Conservation (phyloP, 1,140 invertebrate species). For the Berghia stephanieae region DNA sequence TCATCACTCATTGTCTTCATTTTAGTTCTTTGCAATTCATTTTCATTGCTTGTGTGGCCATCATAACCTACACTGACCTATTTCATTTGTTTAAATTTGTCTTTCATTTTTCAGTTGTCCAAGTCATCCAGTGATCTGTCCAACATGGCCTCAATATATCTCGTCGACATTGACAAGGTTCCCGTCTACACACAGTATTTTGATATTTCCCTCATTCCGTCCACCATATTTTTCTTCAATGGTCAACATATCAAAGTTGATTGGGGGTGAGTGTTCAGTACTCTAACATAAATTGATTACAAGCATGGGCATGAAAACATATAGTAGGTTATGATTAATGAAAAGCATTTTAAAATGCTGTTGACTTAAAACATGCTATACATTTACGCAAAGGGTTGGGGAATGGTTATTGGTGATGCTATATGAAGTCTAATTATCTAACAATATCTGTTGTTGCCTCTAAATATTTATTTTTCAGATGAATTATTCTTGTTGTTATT, state of each 20-base stretch:
- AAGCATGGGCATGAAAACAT: no score
- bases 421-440: no score
- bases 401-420: no score
- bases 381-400: not conserved
- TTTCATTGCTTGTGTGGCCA: no score
- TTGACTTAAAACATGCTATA: not conserved
- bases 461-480: no score
- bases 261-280: conserved; percentile 58
- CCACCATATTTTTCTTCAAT: conserved; percentile 68
- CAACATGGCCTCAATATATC: conserved; percentile 63
- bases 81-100: not conserved
- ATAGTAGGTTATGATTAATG: no score
- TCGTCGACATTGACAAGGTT: conserved; percentile 59
- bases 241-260: conserved; percentile 66
- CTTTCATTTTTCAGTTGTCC: conserved; percentile 50
- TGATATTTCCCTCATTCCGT: conserved; percentile 63
- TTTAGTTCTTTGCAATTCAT: no score
- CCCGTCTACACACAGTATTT: conserved; percentile 64
- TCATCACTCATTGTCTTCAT: no score
- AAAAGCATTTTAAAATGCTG: not conserved
- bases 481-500: no score
- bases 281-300: not conserved
- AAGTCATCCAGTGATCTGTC: conserved; percentile 52
- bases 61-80: no score
- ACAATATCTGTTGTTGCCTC: no score